Evolutionary conservation across 2,888 invertebrate species (phyloP), one percentile per base, ranked within the genome.

Genomic region (Clepsis dumicolana): DNA sequence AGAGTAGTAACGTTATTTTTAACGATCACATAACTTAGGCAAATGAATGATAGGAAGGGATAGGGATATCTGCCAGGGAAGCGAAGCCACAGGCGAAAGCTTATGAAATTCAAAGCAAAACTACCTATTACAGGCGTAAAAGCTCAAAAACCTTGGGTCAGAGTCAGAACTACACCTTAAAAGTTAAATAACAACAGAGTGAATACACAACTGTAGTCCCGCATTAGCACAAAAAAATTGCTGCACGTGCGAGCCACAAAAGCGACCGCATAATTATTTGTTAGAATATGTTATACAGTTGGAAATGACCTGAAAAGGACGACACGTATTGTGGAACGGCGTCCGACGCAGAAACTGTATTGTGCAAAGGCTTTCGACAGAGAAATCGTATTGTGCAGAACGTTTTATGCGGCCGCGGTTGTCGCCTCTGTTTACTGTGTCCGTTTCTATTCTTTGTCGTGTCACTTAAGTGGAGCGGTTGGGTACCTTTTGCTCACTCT

Each of bases 271-370:
- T 64, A 64, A 89, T 88, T 86, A 88, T 89, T 87, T 86, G 85
- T 88, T 64, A 84, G 81, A 84, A 83, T 87, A 85, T 79, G 85
- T 84, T 84, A 57, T 59, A 85, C 81, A 77, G 83, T 82, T 92
- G 88, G 85, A 87, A 87, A 81, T 89, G 91, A 90, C 89, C 90
- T 91, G 86, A 90, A 91, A 90, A 87, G 89, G 86, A 89, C 87
- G 88, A 86, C 85, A 75, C 77, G 84, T 79, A 84, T 85, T 84
- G 83, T 85, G 83, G 80, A 81, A 83, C 88, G 84, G 88, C 85
- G 86, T 83, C 87, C 81, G 82, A 85, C 84, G 61, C 66, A 63
- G 63, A 24, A 54, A 65, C 24, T 48, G 65, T 48, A 60, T 64
- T 69, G 64, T 69, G 69, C 44, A 69, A 60, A 64, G 64, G 61